Evolutionary conservation across 2,888 invertebrate species (phyloP).

Genomic region (Chrysina gloriosa): DNA sequence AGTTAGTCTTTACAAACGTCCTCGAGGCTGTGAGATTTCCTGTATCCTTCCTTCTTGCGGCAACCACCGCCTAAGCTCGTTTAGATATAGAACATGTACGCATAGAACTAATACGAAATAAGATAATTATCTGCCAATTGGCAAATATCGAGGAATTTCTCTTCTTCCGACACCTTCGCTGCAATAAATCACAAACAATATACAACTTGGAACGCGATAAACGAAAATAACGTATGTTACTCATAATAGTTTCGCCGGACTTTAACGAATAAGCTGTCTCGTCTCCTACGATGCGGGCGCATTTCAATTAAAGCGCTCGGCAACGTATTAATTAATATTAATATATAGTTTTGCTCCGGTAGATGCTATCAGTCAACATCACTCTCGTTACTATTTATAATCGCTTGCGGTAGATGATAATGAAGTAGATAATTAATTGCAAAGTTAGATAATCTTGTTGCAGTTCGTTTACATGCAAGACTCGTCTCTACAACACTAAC

Average conservation of each 20-base stretch:
- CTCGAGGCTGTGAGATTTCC: neutral
- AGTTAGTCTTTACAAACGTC: neutral
- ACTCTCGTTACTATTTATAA: neutral
- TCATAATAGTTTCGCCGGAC: neutral
- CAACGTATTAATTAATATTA: neutral
- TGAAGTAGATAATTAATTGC: neutral
- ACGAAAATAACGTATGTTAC: neutral
- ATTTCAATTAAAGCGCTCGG: neutral
- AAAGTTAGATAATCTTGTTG: neutral
- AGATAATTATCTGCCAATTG: too few relatives aligned
- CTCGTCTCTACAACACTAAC: neutral
- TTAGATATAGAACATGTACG: neutral
- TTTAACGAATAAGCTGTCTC: neutral
- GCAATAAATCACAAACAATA: slow-evolving; percentile 6
- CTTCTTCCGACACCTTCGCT: neutral
- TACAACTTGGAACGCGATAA: neutral
- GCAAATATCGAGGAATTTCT: neutral
- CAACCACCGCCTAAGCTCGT: neutral
- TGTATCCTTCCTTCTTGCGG: neutral
- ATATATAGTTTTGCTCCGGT: neutral
- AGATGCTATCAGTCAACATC: slow-evolving; percentile 7
- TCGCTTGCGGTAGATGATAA: neutral
- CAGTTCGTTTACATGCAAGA: neutral
- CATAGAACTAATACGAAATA: neutral
- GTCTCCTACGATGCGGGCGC: neutral